Conservation (phyloP, 2,888 invertebrate species). For the Pyrrhia umbra region DNA sequence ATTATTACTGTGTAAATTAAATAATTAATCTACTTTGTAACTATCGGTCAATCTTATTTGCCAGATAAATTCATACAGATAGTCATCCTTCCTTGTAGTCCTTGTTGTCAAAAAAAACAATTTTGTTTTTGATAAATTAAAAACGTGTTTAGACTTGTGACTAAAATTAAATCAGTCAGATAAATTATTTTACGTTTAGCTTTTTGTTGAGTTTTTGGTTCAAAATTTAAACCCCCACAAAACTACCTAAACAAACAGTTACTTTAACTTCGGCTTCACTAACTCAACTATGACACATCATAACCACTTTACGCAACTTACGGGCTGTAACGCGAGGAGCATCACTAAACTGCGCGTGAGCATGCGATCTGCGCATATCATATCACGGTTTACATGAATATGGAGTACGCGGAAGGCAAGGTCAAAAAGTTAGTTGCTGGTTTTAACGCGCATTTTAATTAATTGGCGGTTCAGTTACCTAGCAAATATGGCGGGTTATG, state of each 20-base stretch:
- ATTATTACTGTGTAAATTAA: too few relatives aligned
- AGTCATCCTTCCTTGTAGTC: too few relatives aligned
- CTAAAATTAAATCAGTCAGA: too few relatives aligned
- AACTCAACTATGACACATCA: constrained; percentile 56
- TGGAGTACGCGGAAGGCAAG: constrained; percentile 60
- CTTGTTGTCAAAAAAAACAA: too few relatives aligned
- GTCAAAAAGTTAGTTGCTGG: constrained; percentile 51
- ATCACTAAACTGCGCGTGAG: constrained; percentile 48
- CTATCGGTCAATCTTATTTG: too few relatives aligned
- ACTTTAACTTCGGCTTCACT: constrained; percentile 28
- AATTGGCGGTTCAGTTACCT: constrained; percentile 38
- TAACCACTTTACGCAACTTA: constrained; percentile 59
- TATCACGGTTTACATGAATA: constrained; percentile 61
- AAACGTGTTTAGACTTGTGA: too few relatives aligned
- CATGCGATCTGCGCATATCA: constrained; percentile 66
- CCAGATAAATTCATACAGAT: too few relatives aligned
- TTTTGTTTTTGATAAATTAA: too few relatives aligned
- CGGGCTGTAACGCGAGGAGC: constrained; percentile 57
- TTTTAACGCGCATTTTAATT: constrained; percentile 53
- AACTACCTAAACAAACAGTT: constrained; percentile 46
- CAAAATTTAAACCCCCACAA: background rate
- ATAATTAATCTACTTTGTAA: too few relatives aligned
- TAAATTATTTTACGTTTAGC: too few relatives aligned
- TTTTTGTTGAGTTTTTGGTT: too few relatives aligned
- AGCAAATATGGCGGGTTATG: constrained; percentile 20